phyloP scores from a whole-genome alignment of 1,140 invertebrate species.

The Pygmarrhopalites habei region DNA sequence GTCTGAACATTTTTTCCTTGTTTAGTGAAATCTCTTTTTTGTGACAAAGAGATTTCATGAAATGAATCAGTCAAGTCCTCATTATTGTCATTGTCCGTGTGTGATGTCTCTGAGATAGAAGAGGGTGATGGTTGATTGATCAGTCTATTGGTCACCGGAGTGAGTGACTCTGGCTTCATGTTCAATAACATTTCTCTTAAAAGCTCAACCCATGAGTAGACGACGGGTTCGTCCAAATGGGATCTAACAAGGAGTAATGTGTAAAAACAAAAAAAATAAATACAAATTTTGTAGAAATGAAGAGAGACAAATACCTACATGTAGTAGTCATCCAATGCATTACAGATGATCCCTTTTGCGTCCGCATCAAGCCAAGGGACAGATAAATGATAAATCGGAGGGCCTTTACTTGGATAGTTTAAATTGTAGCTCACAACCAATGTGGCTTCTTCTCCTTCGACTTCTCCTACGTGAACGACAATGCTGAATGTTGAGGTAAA shows the following conservation, averaged over 20 bases:
- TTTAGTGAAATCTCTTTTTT: not conserved
- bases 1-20: not conserved
- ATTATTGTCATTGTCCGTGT: slow-evolving; percentile 20
- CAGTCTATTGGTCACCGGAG: slow-evolving; percentile 19
- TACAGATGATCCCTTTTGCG: slow-evolving; percentile 51
- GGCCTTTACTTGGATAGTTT: slow-evolving; percentile 57
- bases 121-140: not conserved
- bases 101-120: not conserved
- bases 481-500: slow-evolving; percentile 22
- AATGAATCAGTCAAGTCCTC: slow-evolving; percentile 25
- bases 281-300: slow-evolving; percentile 3
- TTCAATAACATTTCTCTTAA: slow-evolving; percentile 56
- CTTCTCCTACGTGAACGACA: slow-evolving; percentile 19
- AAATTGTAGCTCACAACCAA: slow-evolving; percentile 54
- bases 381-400: slow-evolving; percentile 62
- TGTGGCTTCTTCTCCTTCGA: slow-evolving; percentile 45
- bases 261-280: slow-evolving; percentile 5
- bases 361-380: slow-evolving; percentile 59
- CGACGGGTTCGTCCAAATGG: slow-evolving; percentile 60
- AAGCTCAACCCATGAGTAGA: slow-evolving; percentile 69
- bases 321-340: slow-evolving; percentile 57
- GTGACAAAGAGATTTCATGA: not conserved
- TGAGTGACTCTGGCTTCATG: slow-evolving; percentile 24
- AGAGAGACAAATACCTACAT: slow-evolving; percentile 51
- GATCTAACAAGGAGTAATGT: slow-evolving; percentile 50